Conservation (phyloP, 2,888 invertebrate species). For the Lithophane socia region DNA sequence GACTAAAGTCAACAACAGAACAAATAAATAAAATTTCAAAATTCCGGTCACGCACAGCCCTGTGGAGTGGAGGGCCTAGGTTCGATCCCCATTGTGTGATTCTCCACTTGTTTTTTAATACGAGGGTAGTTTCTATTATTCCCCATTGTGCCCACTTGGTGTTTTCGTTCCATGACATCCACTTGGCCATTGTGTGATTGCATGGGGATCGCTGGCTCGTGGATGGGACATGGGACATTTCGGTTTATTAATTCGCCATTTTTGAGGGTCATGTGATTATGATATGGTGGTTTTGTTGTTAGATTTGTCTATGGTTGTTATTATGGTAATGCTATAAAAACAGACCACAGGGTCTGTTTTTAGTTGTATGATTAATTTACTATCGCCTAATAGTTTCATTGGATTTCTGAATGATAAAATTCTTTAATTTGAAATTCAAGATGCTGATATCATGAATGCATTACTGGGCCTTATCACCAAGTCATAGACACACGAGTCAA, state of each 20-base stretch:
- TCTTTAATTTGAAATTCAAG: neutral
- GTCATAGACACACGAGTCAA: conserved; percentile 38
- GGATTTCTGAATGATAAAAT: neutral
- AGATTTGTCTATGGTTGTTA: conserved; percentile 39
- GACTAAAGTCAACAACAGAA: conserved; percentile 69
- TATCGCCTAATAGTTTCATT: neutral
- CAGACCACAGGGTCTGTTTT: neutral
- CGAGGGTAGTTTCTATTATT: conserved; percentile 89
- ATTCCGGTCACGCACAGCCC: conserved; percentile 87
- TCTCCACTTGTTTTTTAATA: conserved; percentile 89
- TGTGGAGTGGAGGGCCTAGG: conserved; percentile 83
- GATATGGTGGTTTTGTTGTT: conserved; percentile 66
- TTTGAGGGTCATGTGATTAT: conserved; percentile 79
- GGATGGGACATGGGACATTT: conserved; percentile 60
- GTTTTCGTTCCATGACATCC: conserved; percentile 88
- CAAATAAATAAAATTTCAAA: conserved; percentile 71
- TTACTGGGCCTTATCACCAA: conserved; percentile 15
- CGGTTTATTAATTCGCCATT: conserved; percentile 80
- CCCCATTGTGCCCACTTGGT: conserved; percentile 82
- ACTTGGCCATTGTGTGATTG: conserved; percentile 73
- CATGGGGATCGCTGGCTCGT: conserved; percentile 58
- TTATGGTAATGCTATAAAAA: conserved; percentile 16
- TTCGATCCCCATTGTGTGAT: conserved; percentile 86
- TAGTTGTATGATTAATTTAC: neutral
- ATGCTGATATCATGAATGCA: neutral